Percentiles rank a stretch among this genome's conserved stretches.
Evolutionary conservation across 2,113 vertebrate species (phyloP).

Genomic region (Cephalopterus ornatus): DNA sequence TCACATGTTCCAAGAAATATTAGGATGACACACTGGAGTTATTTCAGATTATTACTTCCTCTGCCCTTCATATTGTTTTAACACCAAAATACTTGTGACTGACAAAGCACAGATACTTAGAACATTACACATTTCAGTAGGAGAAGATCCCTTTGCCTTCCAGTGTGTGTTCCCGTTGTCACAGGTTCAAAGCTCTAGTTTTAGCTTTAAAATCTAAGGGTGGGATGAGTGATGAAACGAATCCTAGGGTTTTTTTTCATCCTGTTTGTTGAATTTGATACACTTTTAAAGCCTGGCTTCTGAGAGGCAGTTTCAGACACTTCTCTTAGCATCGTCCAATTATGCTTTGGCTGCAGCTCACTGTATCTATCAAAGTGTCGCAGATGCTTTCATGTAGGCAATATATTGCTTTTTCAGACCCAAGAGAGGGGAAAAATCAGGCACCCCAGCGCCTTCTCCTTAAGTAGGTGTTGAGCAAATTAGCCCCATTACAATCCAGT

Average conservation of each 20-base stretch:
- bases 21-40: neutral
- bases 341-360: conserved; percentile 45
- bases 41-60: neutral
- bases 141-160: neutral
- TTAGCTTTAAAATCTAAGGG: neutral
- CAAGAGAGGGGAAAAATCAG: conserved; percentile 32
- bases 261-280: neutral
- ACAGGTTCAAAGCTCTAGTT: neutral
- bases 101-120: neutral
- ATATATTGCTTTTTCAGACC: conserved; percentile 47
- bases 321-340: conserved; percentile 5
- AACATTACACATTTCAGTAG: neutral
- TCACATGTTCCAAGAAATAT: neutral
- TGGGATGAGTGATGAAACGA: neutral
- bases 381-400: conserved; percentile 40
- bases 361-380: conserved; percentile 50
- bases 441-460: conserved; percentile 4
- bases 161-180: rapidly evolving
- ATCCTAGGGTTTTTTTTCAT: neutral
- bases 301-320: conserved; percentile 25
- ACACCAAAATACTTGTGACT: neutral
- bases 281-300: conserved; percentile 16
- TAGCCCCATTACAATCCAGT: conserved; percentile 15
- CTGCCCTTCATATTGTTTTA: neutral
- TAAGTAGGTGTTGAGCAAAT: conserved; percentile 61